These are phyloP conservation scores for Mionectes olivaceus DNA, from an alignment of 2,797 vertebrate genomes.

Conservation along the genomic window DNA sequence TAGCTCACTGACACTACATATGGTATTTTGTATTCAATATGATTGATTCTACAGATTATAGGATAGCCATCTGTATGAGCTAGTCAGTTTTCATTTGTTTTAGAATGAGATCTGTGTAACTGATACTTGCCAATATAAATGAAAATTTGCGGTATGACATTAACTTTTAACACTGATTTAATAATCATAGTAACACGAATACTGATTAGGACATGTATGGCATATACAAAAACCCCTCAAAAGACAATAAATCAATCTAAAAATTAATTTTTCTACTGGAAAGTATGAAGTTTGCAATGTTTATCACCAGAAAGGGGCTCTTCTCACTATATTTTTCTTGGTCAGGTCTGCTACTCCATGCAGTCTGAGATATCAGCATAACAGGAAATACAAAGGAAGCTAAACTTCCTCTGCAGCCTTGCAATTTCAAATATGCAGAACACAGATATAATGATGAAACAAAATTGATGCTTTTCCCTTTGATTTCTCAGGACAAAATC, in stretches of 20 bases:
- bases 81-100: neutral
- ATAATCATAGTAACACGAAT: neutral
- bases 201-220: neutral
- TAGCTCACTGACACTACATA: neutral
- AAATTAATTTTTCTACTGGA: neutral
- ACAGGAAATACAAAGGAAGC: conserved; percentile 44
- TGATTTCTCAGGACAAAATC: conserved; percentile 7
- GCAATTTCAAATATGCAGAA: conserved; percentile 8
- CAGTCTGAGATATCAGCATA: neutral
- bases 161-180: neutral
- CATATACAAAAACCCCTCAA: neutral
- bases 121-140: neutral
- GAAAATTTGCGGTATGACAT: neutral
- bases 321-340: neutral
- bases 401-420: conserved; percentile 18
- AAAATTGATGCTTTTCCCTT: neutral
- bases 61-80: neutral
- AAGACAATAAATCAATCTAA: neutral
- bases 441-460: neutral
- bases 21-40: neutral
- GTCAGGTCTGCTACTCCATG: neutral
- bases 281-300: neutral
- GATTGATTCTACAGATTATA: neutral
- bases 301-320: neutral
- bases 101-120: neutral